A percentile compares a stretch with the other conserved stretches of the same genome.
Conservation (phyloP, 2,113 vertebrate species). For the Muscicapa adusta region DNA sequence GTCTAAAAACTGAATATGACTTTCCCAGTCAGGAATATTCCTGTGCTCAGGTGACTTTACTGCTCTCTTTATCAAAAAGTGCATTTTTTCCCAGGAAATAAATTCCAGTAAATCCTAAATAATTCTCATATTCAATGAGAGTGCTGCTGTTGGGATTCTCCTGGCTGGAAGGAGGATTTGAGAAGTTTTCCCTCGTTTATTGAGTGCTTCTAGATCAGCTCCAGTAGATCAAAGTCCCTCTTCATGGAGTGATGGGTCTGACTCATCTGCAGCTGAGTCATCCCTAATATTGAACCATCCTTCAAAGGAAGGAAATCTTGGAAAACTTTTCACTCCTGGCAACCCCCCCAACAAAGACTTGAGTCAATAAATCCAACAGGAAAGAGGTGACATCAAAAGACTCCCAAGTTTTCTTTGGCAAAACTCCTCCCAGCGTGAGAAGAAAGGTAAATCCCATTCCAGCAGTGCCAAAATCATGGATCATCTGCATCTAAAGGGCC, state of each 20-base stretch:
- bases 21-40: not conserved
- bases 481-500: not conserved
- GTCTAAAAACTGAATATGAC: not conserved
- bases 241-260: not conserved
- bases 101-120: rapidly evolving
- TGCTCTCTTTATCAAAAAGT: not conserved
- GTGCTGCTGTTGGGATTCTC: not conserved
- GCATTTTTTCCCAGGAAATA: not conserved
- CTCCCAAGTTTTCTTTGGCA: not conserved
- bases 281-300: not conserved
- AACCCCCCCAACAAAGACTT: not conserved
- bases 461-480: not conserved
- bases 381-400: not conserved
- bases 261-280: slow-evolving; percentile 44
- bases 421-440: not conserved
- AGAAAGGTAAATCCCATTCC: slow-evolving; percentile 3
- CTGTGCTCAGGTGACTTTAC: not conserved
- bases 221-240: not conserved
- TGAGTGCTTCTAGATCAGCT: not conserved
- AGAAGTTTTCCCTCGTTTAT: not conserved
- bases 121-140: rapidly evolving
- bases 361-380: not conserved
- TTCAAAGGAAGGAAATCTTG: not conserved
- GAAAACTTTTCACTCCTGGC: not conserved
- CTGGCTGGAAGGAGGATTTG: not conserved